Evolutionary conservation across 2,113 vertebrate genomes (phyloP), one percentile per base, ranked within the genome.

Genomic region (Thamnophis sirtalis): DNA sequence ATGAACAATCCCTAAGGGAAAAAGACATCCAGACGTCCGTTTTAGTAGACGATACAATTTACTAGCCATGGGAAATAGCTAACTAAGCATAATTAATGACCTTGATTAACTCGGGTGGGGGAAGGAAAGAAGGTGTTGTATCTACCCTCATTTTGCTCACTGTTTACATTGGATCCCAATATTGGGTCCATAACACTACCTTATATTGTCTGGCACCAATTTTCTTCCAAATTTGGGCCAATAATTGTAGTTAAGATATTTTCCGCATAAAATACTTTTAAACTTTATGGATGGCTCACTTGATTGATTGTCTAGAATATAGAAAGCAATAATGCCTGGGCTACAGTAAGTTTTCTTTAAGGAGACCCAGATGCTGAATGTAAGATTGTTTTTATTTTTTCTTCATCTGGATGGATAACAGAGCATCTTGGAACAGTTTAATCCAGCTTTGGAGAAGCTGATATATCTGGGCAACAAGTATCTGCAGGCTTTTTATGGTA

Each of bases 351-450:
- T 80, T 80, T 80, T 80, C 22, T 91, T 85, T 85, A 58, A 84
- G 7, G n/a, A 87, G 48, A 68, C 4, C 3, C 21, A 90, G n/a
- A 73, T 73, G 26, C 28, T 28, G 19, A 54, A 22, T 43, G 3
- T 86, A 21, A 48, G 38, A n/a, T 58, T 91, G 11, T 84, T 92
- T 56, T 89, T 84, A 56, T 48, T 48, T 28, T 26, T 13, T 28
- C 56, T 4, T 55, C 10, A 8, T 92, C 58, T 90, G 4, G 88
- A 87, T 94, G 38, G 86, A 87, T 63, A 53, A 84, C 97, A 99
- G 99, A 98, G 94, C 92, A 98, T 99, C 94, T 96, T 98, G 97
- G 98, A 99, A 48, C 98, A 98, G 94, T 99, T 99, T 96, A 99
- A 99, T 94, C 99, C 99, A 0, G 97, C 98, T 8, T 96, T 99